A percentile compares a stretch with the other conserved stretches of the same genome.
phyloP scores from a whole-genome alignment of 2,113 vertebrate genomes.

The Aptenodytes forsteri region DNA sequence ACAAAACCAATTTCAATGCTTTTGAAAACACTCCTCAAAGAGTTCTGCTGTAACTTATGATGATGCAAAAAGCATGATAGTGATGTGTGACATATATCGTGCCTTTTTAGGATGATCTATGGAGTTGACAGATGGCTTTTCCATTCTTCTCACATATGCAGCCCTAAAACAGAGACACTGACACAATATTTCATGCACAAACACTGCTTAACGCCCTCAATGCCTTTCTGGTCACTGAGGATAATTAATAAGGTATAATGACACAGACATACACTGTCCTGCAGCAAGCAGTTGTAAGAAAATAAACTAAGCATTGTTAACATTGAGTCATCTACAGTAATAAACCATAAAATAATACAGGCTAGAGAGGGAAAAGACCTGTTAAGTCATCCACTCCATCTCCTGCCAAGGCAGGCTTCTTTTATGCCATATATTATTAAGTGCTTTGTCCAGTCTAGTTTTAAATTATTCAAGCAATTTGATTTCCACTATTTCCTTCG shows the following conservation, averaged over 20 bases:
- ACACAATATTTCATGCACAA: not conserved
- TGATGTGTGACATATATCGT: not conserved
- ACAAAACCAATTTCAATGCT: not conserved
- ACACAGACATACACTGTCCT: not conserved
- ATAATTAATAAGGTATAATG: not conserved
- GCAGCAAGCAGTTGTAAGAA: not conserved
- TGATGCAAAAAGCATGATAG: not conserved
- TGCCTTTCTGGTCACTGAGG: not conserved
- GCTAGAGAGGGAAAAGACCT: not conserved
- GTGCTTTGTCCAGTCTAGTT: conserved; percentile 10
- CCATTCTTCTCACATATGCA: not conserved
- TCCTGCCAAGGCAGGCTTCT: conserved; percentile 29
- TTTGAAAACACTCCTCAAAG: not conserved
- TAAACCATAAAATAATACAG: not conserved
- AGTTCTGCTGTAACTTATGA: not conserved
- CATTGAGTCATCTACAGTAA: conserved; percentile 12
- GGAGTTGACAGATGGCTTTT: not conserved
- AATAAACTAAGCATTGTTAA: conserved; percentile 5
- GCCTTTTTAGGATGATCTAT: not conserved
- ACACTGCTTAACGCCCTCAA: not conserved
- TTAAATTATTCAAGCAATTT: conserved; percentile 56
- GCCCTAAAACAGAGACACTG: not conserved
- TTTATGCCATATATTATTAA: conserved; percentile 37
- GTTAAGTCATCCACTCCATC: conserved; percentile 25
- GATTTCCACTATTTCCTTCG: conserved; percentile 7